These are phyloP conservation scores for Neotragus pygmaeus DNA, from an alignment of 2,113 vertebrate species.

Conservation along the genomic window DNA sequence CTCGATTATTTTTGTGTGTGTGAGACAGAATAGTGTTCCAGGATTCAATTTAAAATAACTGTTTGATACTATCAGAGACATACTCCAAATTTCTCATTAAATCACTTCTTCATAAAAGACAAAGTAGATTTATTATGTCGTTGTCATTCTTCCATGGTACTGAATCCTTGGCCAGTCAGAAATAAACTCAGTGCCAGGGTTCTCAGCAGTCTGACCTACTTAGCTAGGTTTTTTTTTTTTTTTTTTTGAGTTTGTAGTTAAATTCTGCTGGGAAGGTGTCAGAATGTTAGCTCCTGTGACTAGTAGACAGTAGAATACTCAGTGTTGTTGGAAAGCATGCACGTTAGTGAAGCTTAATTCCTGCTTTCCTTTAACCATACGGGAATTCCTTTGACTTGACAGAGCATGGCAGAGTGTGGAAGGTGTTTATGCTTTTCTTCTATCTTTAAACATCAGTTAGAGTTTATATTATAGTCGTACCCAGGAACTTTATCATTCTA, in stretches of 20 bases:
- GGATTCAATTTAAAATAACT: slow-evolving; percentile 1
- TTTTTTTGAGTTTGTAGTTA: neutral
- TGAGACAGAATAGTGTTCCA: neutral
- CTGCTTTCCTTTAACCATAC: neutral
- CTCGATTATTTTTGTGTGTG: neutral
- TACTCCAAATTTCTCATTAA: slow-evolving; percentile 38
- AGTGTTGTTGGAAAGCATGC: neutral
- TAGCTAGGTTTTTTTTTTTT: slow-evolving; percentile 32
- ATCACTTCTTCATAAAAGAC: slow-evolving; percentile 32
- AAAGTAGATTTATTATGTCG: slow-evolving; percentile 27
- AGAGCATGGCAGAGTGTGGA: neutral
- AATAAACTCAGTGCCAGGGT: slow-evolving; percentile 12
- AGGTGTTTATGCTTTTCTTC: neutral
- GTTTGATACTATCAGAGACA: slow-evolving; percentile 16
- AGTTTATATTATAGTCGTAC: neutral
- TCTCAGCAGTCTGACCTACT: slow-evolving; percentile 56
- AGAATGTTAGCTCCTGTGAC: neutral
- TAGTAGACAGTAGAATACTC: neutral
- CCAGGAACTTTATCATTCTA: neutral
- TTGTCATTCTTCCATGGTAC: slow-evolving; percentile 32
- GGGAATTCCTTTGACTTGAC: neutral
- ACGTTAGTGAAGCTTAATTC: neutral
- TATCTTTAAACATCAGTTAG: neutral
- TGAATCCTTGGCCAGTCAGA: slow-evolving; percentile 40
- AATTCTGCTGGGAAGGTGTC: slow-evolving; percentile 21